Evolutionary conservation across 2,888 invertebrate species (phyloP).

Genomic region (Stomorhina lunata): DNA sequence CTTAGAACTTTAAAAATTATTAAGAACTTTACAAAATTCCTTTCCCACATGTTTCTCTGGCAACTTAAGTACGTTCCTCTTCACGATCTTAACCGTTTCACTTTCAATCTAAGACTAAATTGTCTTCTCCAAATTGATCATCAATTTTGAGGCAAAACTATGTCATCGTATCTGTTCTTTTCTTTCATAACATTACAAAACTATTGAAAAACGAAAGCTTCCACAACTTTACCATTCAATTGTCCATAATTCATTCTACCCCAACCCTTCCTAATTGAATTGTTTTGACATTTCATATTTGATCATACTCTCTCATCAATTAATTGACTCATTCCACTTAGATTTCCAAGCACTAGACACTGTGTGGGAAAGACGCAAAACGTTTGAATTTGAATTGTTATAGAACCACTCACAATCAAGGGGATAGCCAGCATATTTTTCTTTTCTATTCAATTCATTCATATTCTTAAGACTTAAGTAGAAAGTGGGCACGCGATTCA

Average conservation of each 20-base stretch:
- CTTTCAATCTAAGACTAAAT: slow-evolving; percentile 29
- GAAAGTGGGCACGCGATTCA: slow-evolving; percentile 50
- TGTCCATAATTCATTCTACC: not conserved
- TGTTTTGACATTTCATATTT: slow-evolving; percentile 47
- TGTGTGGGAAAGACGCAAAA: slow-evolving; percentile 52
- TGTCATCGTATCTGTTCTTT: slow-evolving; percentile 26
- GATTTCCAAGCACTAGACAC: slow-evolving; percentile 23
- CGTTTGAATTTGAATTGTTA: not conserved
- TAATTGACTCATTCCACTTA: too few species aligned
- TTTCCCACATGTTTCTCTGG: not conserved
- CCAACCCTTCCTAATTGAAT: slow-evolving; percentile 15
- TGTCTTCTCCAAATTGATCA: not conserved
- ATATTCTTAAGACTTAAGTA: slow-evolving; percentile 1
- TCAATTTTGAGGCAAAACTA: slow-evolving; percentile 34
- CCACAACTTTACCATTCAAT: slow-evolving; percentile 1
- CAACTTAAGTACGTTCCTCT: slow-evolving; percentile 13
- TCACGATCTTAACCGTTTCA: slow-evolving; percentile 33
- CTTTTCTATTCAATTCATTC: slow-evolving; percentile 10
- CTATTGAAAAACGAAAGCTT: not conserved
- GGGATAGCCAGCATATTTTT: slow-evolving; percentile 15
- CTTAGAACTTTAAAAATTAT: not conserved
- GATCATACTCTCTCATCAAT: slow-evolving; percentile 14
- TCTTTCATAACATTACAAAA: too few species aligned
- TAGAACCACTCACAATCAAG: not conserved
- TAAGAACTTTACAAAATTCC: not conserved